Percentiles rank a stretch among this genome's conserved stretches.
phyloP scores from a whole-genome alignment of 2,797 vertebrate genomes.

The Bufotes viridis region DNA sequence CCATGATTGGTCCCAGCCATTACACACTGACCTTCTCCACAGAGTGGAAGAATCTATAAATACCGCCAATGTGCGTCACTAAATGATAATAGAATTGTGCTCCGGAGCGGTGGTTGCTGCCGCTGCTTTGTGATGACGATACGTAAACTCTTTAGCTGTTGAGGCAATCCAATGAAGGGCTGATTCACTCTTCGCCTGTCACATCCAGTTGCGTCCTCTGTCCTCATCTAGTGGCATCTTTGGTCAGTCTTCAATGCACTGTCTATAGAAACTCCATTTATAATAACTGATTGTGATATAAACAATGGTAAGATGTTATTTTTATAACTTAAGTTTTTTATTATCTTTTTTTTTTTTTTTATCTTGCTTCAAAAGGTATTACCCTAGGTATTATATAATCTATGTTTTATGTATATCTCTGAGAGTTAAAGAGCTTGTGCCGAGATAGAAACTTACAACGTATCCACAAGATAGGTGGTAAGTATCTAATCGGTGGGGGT shows the following conservation, averaged over 20 bases:
- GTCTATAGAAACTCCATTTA: neutral
- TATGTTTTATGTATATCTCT: neutral
- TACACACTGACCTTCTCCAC: conserved; percentile 39
- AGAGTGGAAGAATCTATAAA: conserved; percentile 55
- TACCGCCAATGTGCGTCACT: conserved; percentile 53
- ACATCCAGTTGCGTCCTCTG: neutral
- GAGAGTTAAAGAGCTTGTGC: too few relatives aligned
- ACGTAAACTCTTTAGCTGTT: conserved; percentile 29
- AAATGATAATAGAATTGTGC: conserved; percentile 58
- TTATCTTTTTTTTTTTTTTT: neutral
- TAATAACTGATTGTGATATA: neutral
- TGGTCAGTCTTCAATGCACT: neutral
- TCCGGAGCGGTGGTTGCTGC: conserved; percentile 34
- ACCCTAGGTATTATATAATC: neutral
- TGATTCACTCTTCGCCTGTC: conserved; percentile 54
- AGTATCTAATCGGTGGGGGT: too few relatives aligned
- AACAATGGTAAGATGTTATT: conserved; percentile 1
- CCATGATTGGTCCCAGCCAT: conserved; percentile 9
- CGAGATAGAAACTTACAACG: too few relatives aligned
- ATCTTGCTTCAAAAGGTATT: neutral
- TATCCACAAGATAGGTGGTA: too few relatives aligned
- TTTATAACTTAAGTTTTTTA: neutral
- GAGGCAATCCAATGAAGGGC: conserved; percentile 9
- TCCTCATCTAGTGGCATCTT: neutral
- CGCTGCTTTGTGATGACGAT: conserved; percentile 49